These are phyloP conservation scores for Tragelaphus scriptus DNA, from an alignment of 2,113 vertebrate genomes.

Conservation along the genomic window DNA sequence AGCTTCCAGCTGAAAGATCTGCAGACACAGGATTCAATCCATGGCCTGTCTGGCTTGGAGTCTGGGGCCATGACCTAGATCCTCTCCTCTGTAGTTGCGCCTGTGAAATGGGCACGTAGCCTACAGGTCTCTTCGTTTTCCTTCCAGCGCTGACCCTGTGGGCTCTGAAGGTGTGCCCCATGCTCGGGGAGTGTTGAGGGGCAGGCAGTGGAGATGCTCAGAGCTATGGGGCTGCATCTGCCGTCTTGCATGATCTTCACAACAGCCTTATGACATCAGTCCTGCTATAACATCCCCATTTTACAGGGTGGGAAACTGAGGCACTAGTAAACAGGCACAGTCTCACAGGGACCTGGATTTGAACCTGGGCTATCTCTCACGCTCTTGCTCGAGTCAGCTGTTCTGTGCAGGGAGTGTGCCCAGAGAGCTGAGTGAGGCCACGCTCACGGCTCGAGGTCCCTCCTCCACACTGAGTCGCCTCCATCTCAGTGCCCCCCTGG, in stretches of 20 bases:
- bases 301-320: neutral
- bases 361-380: neutral
- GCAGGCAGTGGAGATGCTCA: too few species aligned
- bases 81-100: neutral
- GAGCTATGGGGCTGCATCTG: neutral
- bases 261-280: neutral
- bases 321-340: neutral
- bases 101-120: neutral
- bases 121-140: neutral
- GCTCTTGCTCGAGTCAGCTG: accelerated
- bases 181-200: neutral
- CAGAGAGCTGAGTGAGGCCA: neutral
- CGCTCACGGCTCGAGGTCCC: neutral
- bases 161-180: neutral
- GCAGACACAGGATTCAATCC: neutral
- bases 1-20: accelerated
- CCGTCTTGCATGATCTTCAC: neutral
- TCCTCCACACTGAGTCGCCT: neutral
- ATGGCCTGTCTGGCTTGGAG: neutral
- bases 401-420: neutral
- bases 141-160: accelerated
- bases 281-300: neutral
- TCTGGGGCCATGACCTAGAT: neutral
- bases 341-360: neutral
- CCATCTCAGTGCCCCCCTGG: neutral